phyloP scores from a whole-genome alignment of 1,140 invertebrate species.

The Atta texana region DNA sequence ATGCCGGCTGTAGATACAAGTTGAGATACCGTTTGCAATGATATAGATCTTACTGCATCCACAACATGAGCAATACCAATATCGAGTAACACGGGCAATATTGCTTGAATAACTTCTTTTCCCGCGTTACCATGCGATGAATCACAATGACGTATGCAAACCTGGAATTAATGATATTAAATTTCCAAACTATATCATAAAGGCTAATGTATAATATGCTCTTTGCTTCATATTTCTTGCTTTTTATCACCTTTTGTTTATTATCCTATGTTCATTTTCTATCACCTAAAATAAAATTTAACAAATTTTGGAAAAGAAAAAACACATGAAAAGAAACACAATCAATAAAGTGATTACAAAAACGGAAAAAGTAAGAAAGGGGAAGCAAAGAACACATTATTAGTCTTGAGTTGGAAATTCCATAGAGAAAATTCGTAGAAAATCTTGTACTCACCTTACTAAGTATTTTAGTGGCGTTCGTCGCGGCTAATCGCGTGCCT shows the following conservation, averaged over 20 bases:
- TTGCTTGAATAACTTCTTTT: slow-evolving; percentile 91
- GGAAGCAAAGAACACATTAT: no score
- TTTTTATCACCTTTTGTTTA: no score
- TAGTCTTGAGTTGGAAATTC: no score
- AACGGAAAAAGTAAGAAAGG: no score
- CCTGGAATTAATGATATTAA: slow-evolving; percentile 81
- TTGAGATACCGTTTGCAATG: slow-evolving; percentile 94
- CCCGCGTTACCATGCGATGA: slow-evolving; percentile 92
- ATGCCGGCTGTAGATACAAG: slow-evolving; percentile 92
- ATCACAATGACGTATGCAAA: slow-evolving; percentile 93
- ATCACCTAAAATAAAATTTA: no score
- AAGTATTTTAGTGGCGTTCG: slow-evolving; percentile 91
- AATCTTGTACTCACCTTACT: slow-evolving; percentile 89
- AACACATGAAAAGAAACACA: no score
- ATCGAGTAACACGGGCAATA: slow-evolving; percentile 93
- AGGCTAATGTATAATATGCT: no score
- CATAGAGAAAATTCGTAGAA: background rate
- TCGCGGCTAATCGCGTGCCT: slow-evolving; percentile 93
- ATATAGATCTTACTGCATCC: slow-evolving; percentile 92
- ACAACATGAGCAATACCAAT: slow-evolving; percentile 93
- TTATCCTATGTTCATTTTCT: no score
- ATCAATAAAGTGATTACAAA: no score
- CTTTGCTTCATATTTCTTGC: no score
- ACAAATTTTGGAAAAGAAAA: no score
- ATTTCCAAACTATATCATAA: background rate